A percentile compares a stretch with the other conserved stretches of the same genome.
phyloP scores from a whole-genome alignment of 2,888 invertebrate species.

The Pristionchus exspectatus region DNA sequence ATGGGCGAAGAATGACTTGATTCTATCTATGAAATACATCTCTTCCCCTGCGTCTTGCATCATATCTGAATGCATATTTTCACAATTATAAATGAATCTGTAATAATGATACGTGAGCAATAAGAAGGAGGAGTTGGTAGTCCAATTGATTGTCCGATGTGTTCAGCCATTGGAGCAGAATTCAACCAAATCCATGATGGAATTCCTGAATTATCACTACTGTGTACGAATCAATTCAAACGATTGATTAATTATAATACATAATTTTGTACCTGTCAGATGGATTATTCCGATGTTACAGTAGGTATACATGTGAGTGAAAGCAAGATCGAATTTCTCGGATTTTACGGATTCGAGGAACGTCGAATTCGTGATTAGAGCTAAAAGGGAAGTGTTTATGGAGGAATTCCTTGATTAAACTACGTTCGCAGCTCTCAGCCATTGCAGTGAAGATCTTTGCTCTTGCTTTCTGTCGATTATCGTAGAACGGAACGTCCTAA shows the following conservation, averaged over 20 bases:
- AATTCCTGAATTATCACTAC: slow-evolving; percentile 16
- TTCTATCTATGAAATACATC: slow-evolving; percentile 15
- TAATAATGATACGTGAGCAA: slow-evolving; percentile 32
- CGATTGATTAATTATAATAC: neutral
- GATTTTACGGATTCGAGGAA: slow-evolving; percentile 3
- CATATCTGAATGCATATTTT: slow-evolving; percentile 22
- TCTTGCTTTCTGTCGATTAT: slow-evolving; percentile 13
- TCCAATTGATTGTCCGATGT: slow-evolving; percentile 52
- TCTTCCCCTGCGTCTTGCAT: slow-evolving; percentile 41
- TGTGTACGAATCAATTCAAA: too few relatives aligned
- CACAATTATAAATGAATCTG: neutral
- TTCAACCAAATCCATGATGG: slow-evolving; percentile 49
- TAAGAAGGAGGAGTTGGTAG: slow-evolving; percentile 49
- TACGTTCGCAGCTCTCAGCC: slow-evolving; percentile 43
- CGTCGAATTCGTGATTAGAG: slow-evolving; percentile 36
- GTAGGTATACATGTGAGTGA: slow-evolving; percentile 49
- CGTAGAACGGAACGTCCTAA: slow-evolving; percentile 47
- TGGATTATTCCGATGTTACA: slow-evolving; percentile 49
- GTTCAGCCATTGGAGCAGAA: slow-evolving; percentile 39
- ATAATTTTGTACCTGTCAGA: neutral
- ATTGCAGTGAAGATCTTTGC: slow-evolving; percentile 35
- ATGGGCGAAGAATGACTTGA: slow-evolving; percentile 16
- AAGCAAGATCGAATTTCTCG: slow-evolving; percentile 51
- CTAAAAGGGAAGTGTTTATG: neutral
- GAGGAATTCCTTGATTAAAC: neutral